Conservation (phyloP, 2,888 invertebrate genomes). For the Acleris sparsana region DNA sequence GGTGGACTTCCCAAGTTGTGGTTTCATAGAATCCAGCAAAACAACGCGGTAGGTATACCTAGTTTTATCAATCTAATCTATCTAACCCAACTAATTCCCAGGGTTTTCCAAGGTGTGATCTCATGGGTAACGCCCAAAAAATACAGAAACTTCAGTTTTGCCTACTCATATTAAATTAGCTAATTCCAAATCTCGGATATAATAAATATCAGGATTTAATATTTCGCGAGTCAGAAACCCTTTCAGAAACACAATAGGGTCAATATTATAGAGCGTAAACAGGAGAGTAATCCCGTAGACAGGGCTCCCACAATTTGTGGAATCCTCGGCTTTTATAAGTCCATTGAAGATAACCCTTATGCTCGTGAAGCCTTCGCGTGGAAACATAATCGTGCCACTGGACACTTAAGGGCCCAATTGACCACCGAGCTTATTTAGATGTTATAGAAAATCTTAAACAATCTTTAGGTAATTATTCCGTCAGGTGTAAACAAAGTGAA, state of each 20-base stretch:
- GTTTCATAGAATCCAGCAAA: conserved; percentile 36
- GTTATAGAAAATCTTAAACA: conserved; percentile 1
- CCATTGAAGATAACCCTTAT: conserved; percentile 61
- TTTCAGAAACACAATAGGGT: conserved; percentile 32
- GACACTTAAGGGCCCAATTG: conserved; percentile 52
- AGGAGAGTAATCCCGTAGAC: conserved; percentile 28
- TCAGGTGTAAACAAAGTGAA: neutral
- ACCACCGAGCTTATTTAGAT: conserved; percentile 43
- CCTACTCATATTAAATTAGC: conserved; percentile 4
- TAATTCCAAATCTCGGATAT: conserved; percentile 7
- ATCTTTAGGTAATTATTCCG: conserved; percentile 2
- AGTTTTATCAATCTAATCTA: neutral
- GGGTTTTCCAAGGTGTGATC: conserved; percentile 4
- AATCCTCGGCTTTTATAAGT: conserved; percentile 55
- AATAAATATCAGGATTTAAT: conserved; percentile 17
- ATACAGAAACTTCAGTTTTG: neutral
- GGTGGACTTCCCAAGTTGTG: neutral
- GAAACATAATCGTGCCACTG: conserved; percentile 53
- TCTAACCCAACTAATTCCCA: conserved; percentile 3
- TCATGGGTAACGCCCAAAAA: conserved; percentile 27
- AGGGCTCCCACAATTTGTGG: conserved; percentile 31
- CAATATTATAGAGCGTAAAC: conserved; percentile 32
- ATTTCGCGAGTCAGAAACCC: conserved; percentile 24
- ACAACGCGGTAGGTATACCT: neutral
- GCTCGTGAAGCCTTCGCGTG: conserved; percentile 52